Conservation (phyloP, 1,140 invertebrate genomes). For the Ceratosolen solmsi region DNA sequence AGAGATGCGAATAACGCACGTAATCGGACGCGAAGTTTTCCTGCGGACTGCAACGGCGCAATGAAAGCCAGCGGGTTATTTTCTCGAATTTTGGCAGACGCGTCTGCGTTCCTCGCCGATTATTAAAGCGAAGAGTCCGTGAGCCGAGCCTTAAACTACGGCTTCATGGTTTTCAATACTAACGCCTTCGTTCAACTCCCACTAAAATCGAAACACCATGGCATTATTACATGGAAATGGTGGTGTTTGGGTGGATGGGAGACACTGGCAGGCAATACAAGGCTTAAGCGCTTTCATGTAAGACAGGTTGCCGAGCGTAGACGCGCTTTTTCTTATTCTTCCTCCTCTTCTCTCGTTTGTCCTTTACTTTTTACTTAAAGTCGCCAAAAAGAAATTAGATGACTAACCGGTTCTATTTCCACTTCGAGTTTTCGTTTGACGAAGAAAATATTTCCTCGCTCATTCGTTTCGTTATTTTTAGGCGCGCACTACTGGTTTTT, state of each 20-base stretch:
- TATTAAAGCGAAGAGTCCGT: conserved; percentile 24
- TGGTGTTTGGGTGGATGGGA: no score
- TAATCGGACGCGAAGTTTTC: conserved; percentile 41
- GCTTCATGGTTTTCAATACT: not conserved
- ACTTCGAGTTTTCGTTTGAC: conserved; percentile 33
- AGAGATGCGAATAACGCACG: conserved; percentile 25
- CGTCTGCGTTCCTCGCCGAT: conserved; percentile 30
- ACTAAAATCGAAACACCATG: no score
- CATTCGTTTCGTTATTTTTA: conserved; percentile 42
- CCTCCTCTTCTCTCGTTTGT: not conserved
- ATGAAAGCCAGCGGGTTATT: conserved; percentile 39
- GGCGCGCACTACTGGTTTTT: conserved; percentile 27
- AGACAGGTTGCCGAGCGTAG: no score
- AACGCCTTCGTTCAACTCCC: conserved; percentile 14
- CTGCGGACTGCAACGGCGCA: not conserved
- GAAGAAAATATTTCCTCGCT: conserved; percentile 43
- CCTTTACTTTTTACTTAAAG: conserved; percentile 13
- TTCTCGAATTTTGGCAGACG: conserved; percentile 38
- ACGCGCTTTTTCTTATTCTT: no score
- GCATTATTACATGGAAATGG: not conserved
- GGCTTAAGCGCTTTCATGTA: not conserved
- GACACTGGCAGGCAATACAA: not conserved
- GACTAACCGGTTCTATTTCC: conserved; percentile 47
- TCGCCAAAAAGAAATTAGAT: conserved; percentile 27
- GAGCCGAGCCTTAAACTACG: not conserved